Evolutionary conservation across 2,797 vertebrate species (phyloP).

Genomic region (Micrastur ruficollis): DNA sequence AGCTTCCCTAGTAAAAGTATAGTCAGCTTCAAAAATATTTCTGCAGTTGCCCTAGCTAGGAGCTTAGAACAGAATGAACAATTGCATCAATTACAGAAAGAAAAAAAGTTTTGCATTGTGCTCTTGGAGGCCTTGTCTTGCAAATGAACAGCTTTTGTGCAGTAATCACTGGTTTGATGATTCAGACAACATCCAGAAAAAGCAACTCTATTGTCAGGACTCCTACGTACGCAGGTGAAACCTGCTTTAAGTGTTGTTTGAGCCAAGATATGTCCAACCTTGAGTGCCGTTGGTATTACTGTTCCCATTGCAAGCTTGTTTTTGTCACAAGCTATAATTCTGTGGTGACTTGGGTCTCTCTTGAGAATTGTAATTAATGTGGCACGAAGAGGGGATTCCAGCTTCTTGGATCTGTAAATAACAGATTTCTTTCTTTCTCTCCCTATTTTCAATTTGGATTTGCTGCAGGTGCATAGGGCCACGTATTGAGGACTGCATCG

Average conservation of each 20-base stretch:
- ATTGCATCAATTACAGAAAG: not conserved
- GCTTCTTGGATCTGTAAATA: not conserved
- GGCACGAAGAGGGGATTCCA: not conserved
- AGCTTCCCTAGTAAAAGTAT: not conserved
- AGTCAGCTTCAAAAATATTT: not conserved
- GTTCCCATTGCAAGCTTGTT: not conserved
- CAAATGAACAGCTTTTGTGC: not conserved
- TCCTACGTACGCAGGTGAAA: not conserved
- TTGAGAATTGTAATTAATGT: not conserved
- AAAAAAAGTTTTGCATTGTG: not conserved
- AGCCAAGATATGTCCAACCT: not conserved
- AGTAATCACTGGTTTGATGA: constrained; percentile 43
- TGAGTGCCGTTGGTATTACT: not conserved
- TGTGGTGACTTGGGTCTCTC: not conserved
- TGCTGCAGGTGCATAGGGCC: constrained; percentile 91
- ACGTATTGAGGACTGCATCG: constrained; percentile 92
- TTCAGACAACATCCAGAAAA: not conserved
- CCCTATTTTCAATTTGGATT: constrained; percentile 27
- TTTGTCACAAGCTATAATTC: not conserved
- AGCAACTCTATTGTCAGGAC: not conserved
- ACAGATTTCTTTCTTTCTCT: constrained; percentile 52
- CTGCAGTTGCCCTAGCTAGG: not conserved
- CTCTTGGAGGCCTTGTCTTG: not conserved
- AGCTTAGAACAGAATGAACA: not conserved
- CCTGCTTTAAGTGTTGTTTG: not conserved